Base-by-base conservation (phyloP, 2,113 vertebrate species). In the Cichladusa arquata region DNA sequence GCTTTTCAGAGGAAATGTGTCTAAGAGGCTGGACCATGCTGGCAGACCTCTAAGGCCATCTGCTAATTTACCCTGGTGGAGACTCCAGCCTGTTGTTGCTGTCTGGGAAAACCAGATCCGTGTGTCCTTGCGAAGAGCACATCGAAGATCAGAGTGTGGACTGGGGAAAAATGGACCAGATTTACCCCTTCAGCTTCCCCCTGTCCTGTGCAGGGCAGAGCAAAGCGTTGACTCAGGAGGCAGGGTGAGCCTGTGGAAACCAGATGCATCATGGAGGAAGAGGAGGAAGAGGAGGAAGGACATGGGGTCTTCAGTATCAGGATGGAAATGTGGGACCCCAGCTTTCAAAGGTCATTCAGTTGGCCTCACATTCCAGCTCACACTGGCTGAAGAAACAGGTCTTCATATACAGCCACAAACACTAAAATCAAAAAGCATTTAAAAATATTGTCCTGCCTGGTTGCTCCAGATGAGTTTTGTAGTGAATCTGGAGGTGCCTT, bases 161-260 rank as follows among this genome's bases (percentile, higher is more conserved):
- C 28, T 45, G 14, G 23, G 38, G 42, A 17, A 82, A 69, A 82
- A 53, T 33, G 48, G 15, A 77, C 18, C 45, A 73, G 56, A 92
- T 26, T 31, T 62, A n/a, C 26, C 2, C 1, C 22, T 94, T 77
- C 51, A 88, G 13, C 44, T 61, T 86, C 50, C 42, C 38, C 45
- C 42, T 54, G 22, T 65, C 29, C 88, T 58, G 16, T 66, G 33
- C 34, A 62, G 40, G 9, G 24, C 70, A 58, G 58, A 88, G 24
- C 10, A 77, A 86, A 88, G 15, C 42, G 66, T 45, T 0, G 0
- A 8, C 26, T 54, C 2, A 6, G 56, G 51, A 53, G 44, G 24
- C 33, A 62, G 33, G 12, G 8, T 42, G 24, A 86, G 22, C 50
- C 60, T 58, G 7, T 45, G 72, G 45, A 84, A 84, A 86, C 4